A percentile compares a stretch with the other conserved stretches of the same genome.
Conservation (phyloP, 2,888 invertebrate genomes). For the Anodontia alba region DNA sequence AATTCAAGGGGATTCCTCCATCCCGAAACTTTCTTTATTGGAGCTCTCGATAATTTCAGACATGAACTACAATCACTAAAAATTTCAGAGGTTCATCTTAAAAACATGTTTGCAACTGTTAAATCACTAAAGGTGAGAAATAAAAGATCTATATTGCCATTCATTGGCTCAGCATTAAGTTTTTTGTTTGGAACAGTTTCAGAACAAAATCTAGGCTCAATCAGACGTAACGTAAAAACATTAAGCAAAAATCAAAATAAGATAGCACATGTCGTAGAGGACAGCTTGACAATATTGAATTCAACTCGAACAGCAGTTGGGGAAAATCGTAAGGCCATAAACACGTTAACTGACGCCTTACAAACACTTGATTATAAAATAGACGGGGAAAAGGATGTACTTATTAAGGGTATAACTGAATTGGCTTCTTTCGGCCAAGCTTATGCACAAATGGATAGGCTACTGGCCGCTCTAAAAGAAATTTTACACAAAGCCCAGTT, state of each 20-base stretch:
- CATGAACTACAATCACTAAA: neutral
- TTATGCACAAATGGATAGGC: neutral
- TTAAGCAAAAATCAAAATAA: neutral
- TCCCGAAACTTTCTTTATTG: neutral
- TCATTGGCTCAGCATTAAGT: too few relatives aligned
- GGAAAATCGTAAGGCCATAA: neutral
- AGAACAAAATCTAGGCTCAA: neutral
- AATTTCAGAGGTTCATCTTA: neutral
- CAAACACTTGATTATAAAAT: neutral
- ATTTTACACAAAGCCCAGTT: too few relatives aligned
- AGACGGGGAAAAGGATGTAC: neutral
- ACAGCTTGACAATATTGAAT: neutral
- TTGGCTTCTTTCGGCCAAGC: too few relatives aligned
- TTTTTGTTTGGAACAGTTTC: neutral
- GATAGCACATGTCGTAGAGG: neutral
- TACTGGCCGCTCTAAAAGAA: neutral
- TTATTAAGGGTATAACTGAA: neutral
- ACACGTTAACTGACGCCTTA: neutral
- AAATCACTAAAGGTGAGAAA: neutral
- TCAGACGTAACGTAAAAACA: neutral
- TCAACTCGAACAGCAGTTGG: neutral
- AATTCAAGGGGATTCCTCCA: neutral
- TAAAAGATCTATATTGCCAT: conserved; percentile 27
- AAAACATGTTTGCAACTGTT: conserved; percentile 9
- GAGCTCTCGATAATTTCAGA: neutral